Percentiles rank a stretch among this genome's conserved stretches.
These are phyloP conservation scores for Actinia equina DNA, from an alignment of 64 coral and sea anemone genomes.

Conservation along the genomic window DNA sequence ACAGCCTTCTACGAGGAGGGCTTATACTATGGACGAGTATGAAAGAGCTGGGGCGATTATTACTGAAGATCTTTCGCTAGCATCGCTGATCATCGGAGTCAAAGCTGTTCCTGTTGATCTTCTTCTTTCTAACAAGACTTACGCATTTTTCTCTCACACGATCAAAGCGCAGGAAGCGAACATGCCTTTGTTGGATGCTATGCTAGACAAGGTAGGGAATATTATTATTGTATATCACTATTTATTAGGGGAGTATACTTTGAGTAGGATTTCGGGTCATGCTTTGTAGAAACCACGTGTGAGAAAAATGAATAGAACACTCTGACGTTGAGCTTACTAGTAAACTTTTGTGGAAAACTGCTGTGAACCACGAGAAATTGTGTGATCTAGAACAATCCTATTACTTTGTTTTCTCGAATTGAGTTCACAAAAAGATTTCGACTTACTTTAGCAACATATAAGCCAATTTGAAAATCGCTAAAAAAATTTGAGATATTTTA, in stretches of 20 bases:
- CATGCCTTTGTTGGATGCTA: slow-evolving; percentile 94
- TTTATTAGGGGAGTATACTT: background rate
- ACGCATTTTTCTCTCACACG: slow-evolving; percentile 96
- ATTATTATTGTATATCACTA: background rate
- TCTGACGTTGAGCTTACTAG: no score
- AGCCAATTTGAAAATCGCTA: no score
- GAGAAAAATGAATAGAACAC: no score
- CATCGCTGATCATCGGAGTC: slow-evolving; percentile 90
- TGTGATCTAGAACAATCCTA: background rate
- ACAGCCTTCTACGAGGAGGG: slow-evolving; percentile 92
- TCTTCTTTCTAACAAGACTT: slow-evolving; percentile 84
- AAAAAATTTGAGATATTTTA: no score
- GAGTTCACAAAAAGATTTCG: background rate
- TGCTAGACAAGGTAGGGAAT: slow-evolving; percentile 73
- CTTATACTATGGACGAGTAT: slow-evolving; percentile 97
- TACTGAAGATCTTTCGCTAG: slow-evolving; percentile 82
- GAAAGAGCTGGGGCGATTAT: slow-evolving; percentile 82
- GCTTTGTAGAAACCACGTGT: background rate
- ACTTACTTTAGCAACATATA: no score
- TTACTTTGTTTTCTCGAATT: background rate
- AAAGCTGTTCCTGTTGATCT: slow-evolving; percentile 91
- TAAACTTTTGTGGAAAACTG: no score
- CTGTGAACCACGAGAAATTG: background rate
- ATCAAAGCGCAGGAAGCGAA: slow-evolving; percentile 96
- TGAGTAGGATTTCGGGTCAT: background rate